Evolutionary conservation across 2,797 vertebrate species (phyloP).

Genomic region (Emys orbicularis): DNA sequence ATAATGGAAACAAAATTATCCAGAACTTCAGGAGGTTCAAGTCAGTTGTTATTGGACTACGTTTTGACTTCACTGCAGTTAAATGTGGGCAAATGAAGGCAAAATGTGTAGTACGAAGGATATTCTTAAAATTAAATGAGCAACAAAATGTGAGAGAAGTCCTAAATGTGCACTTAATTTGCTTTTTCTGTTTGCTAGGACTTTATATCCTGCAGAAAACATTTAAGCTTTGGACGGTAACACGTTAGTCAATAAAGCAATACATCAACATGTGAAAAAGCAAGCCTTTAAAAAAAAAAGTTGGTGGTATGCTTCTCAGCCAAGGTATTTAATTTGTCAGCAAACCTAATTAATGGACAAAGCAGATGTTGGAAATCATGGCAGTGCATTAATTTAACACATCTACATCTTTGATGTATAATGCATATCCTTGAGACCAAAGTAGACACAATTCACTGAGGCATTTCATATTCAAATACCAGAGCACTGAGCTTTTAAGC

Average conservation of each 20-base stretch:
- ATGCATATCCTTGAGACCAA: slow-evolving; percentile 25
- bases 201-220: slow-evolving; percentile 27
- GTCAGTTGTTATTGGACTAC: slow-evolving; percentile 1
- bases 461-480: not conserved
- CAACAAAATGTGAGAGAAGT: not conserved
- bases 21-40: not conserved
- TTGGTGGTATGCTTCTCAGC: slow-evolving; percentile 60
- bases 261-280: slow-evolving; percentile 70
- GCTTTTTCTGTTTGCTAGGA: slow-evolving; percentile 42
- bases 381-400: slow-evolving; percentile 75
- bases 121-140: slow-evolving; percentile 48
- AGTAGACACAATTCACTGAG: not conserved
- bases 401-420: slow-evolving; percentile 19
- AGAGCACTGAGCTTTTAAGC: not conserved
- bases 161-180: slow-evolving; percentile 58
- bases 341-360: slow-evolving; percentile 79
- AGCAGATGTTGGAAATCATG: slow-evolving; percentile 70
- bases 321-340: slow-evolving; percentile 80
- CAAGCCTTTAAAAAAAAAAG: not conserved
- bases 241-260: slow-evolving; percentile 56
- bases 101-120: not conserved
- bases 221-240: slow-evolving; percentile 14
- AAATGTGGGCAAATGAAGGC: not conserved
- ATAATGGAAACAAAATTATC: not conserved
- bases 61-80: slow-evolving; percentile 2